Evolutionary conservation across 64 coral and sea anemone species (phyloP), one percentile per base, ranked within the genome.

Genomic region (Stichodactyla mertensii): DNA sequence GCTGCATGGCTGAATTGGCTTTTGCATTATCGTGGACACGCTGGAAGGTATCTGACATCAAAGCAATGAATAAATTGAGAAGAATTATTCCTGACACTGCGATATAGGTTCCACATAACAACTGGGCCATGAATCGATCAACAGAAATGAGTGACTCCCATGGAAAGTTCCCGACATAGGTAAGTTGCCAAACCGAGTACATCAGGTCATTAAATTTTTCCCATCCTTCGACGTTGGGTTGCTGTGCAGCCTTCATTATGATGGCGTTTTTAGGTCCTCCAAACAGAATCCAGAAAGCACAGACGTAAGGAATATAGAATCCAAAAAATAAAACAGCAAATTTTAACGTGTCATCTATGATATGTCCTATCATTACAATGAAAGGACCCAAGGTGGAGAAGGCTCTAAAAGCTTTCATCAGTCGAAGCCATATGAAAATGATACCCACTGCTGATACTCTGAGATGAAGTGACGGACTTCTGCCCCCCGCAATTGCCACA

Each of bases 41-140:
- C 86, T 99, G 97, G 64, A 99, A 99, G 27, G 97, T 99, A 86
- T 99, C 97, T 18, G 97, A 99, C 97, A 99, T 95, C 7, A 99
- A 88, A 22, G 97, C 97, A 81, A 99, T 99, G 83, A 99, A 99
- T 55, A 99, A 86, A 69, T 99, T 99, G 36, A 99, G 83, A 87
- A 93, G 92, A 27, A 99, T 84, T 69, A 99, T 95, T 15, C 92
- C 92, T 15, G 93, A 99, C 61, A 99, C 88, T 4, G 93, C 97
- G 11, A 99, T 61, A 23, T 99, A 99, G 5, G 93, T 92, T 5
- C 97, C 97, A 27, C 93, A 99, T 15, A 99, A 60, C 77, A 99
- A 90, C 82, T 99, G 97, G 6, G 97, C 97, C 97, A 99, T 99
- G 1, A 92, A 52, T 20, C 90, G 89, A 22, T 99, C 97, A 20